A percentile compares a stretch with the other conserved stretches of the same genome.
phyloP scores from a whole-genome alignment of 2,113 vertebrate species.

The Ailurus styani region DNA sequence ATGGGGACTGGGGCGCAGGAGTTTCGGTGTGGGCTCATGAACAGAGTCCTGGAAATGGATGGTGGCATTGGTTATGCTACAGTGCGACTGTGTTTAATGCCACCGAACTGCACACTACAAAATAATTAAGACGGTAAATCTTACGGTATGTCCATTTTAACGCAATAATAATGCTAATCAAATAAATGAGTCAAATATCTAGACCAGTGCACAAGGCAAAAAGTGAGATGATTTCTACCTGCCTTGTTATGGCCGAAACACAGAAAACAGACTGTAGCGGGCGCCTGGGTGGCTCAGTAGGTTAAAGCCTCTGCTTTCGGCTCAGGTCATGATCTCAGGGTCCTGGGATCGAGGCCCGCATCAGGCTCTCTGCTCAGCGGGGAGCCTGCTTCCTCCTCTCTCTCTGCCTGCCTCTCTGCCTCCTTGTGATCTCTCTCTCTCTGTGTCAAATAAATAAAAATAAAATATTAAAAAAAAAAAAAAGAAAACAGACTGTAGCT shows the following conservation, averaged over 20 bases:
- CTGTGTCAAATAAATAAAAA: too few relatives aligned
- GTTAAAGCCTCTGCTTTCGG: too few relatives aligned
- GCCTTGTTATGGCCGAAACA: background rate
- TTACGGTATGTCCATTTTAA: background rate
- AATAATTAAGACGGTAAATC: background rate
- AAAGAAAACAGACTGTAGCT: background rate
- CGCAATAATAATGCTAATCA: background rate
- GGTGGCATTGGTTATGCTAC: background rate
- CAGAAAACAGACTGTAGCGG: background rate
- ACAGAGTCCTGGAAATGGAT: background rate
- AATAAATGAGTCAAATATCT: background rate
- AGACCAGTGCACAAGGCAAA: background rate
- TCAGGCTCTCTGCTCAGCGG: too few relatives aligned
- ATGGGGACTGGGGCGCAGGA: rapidly evolving
- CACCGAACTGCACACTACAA: background rate
- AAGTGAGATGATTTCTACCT: background rate
- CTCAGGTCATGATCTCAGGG: too few relatives aligned
- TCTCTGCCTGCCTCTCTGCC: too few relatives aligned
- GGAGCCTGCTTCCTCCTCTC: too few relatives aligned
- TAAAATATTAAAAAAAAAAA: too few relatives aligned
- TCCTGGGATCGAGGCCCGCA: too few relatives aligned
- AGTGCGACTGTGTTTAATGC: rapidly evolving
- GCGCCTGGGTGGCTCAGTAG: too few relatives aligned
- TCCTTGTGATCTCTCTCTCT: too few relatives aligned
- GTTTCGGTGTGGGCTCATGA: background rate